Base-by-base conservation (phyloP, 2,797 vertebrate species). In the Betta splendens region DNA sequence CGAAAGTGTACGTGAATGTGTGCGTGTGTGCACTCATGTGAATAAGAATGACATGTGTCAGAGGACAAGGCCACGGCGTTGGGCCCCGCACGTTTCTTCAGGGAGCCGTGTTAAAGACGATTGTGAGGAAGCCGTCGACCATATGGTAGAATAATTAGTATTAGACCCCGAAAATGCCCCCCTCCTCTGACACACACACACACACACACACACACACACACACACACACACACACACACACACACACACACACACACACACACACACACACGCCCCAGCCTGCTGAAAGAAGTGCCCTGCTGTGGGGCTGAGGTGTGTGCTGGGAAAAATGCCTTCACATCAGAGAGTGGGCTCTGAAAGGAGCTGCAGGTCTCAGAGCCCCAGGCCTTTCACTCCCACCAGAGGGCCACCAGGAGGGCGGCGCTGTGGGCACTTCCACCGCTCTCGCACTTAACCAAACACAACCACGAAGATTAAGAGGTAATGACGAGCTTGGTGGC, bases 131-230 rank as follows among this genome's bases (percentile, higher is more conserved):
- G 91, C 89, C 51, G 72, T 88, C 85, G 91, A 92, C 94, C 96
- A 99, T 99, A 98, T 98, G 96, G 95, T 79, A 80, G 93, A 94
- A 97, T 96, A 97, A 98, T 98, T 96, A 97, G 94, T 94, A 94
- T 94, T 92, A 88, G 91, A 94, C 91, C 90, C 87, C 85, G 77
- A 93, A 93, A 94, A 94, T 92, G 87, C 87, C 83, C 58, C 73
- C 71, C 69, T 61, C 69, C 10, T 82, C 80, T 75, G 23, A 53
- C 56, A 16, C 9, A 59, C 63, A 48, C 39, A 65, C 66, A 65
- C 68, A 60, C 42, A 45, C 32, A 32, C 50, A 72, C 68, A 62
- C 63, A 55, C 56, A 70, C 63, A 50, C 33, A 61, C 65, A 48
- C 64, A 65, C 65, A 78, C 39, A 65, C 66, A 65, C 68, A 60